Evolutionary conservation across 2,888 invertebrate genomes (phyloP).

Genomic region (Calameuta idolon): DNA sequence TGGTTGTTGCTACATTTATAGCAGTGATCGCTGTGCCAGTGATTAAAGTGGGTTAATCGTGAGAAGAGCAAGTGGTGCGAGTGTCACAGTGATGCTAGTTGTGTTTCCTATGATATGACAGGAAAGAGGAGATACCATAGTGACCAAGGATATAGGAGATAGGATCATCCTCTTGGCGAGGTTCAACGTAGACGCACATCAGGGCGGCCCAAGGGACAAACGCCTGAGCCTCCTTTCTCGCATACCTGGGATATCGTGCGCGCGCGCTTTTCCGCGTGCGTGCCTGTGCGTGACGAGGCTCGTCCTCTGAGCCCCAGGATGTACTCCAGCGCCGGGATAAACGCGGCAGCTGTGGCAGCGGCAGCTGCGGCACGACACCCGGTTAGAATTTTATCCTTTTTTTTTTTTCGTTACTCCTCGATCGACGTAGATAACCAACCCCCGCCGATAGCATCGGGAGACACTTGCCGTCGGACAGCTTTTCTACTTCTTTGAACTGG

Average conservation of each 20-base stretch:
- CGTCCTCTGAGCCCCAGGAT: constrained; percentile 37
- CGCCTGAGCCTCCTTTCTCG: neutral
- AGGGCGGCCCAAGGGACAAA: constrained; percentile 24
- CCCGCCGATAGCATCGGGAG: neutral
- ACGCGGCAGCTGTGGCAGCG: constrained; percentile 65
- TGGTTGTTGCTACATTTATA: neutral
- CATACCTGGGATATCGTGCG: neutral
- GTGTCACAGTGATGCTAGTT: neutral
- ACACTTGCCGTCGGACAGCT: neutral
- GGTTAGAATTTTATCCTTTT: constrained; percentile 48
- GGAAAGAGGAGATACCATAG: neutral
- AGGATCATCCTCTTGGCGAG: neutral
- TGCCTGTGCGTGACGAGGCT: constrained; percentile 1
- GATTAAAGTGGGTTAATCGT: neutral
- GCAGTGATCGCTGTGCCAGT: neutral
- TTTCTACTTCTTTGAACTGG: neutral
- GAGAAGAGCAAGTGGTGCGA: neutral
- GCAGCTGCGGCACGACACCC: constrained; percentile 66
- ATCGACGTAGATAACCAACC: neutral
- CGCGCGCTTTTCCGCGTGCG: constrained; percentile 11
- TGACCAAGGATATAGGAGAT: neutral
- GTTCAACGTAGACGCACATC: neutral
- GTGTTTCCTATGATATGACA: neutral
- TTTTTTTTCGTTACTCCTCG: constrained; percentile 20
- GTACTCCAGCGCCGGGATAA: constrained; percentile 62